Percentiles rank a stretch among this genome's conserved stretches.
Conservation (phyloP, 2,113 vertebrate species). For the Ophthalmolycus amberensis region DNA sequence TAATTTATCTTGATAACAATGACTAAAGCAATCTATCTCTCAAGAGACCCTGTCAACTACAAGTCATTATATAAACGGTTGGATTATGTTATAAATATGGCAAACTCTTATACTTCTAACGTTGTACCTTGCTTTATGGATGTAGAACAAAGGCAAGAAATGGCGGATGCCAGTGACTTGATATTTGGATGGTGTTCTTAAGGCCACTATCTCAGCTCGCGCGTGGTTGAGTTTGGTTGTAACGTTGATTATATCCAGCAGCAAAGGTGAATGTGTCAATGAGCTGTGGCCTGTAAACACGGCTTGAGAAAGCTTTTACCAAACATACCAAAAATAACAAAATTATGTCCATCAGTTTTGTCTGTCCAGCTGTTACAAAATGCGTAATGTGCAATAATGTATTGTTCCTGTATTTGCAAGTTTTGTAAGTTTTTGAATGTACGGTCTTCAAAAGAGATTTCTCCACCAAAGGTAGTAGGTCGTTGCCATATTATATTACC, state of each 20-base stretch:
- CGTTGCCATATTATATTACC: background rate
- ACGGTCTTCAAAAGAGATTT: background rate
- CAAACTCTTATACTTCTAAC: background rate
- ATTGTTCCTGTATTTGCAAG: background rate
- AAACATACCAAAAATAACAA: background rate
- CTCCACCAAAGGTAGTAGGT: background rate
- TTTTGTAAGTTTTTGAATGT: too few species aligned
- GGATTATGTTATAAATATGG: background rate
- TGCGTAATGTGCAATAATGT: background rate
- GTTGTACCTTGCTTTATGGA: background rate
- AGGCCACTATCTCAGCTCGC: too few species aligned
- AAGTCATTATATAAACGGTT: background rate
- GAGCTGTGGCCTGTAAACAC: background rate
- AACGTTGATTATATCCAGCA: too few species aligned
- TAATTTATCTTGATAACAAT: background rate
- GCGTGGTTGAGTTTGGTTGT: too few species aligned
- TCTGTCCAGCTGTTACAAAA: background rate
- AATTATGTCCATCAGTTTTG: background rate
- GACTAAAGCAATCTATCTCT: background rate
- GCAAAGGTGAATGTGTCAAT: too few species aligned
- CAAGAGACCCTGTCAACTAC: background rate
- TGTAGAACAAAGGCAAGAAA: conserved; percentile 5
- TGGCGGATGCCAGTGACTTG: background rate
- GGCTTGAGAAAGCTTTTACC: background rate
- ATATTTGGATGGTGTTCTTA: background rate